phyloP scores from a whole-genome alignment of 2,113 vertebrate genomes.

The Aptenodytes forsteri region DNA sequence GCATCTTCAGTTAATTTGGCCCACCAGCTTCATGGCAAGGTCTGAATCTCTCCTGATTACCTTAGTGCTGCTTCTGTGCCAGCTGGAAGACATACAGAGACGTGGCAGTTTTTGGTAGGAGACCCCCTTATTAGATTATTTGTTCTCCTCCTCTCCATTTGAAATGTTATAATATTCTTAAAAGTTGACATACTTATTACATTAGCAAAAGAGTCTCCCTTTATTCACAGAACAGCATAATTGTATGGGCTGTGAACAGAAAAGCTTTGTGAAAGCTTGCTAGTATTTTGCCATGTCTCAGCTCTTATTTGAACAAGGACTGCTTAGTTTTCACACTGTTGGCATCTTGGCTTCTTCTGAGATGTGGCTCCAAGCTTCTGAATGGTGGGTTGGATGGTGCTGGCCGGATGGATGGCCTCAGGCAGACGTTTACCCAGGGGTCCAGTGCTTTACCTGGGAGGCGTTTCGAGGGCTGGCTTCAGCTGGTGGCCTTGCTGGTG shows the following conservation, averaged over 20 bases:
- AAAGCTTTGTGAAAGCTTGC: not conserved
- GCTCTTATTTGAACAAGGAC: not conserved
- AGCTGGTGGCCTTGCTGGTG: not conserved
- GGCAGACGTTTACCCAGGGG: not conserved
- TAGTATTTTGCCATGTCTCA: not conserved
- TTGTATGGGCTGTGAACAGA: not conserved
- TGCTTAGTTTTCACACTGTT: not conserved
- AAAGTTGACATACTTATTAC: not conserved
- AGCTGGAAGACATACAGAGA: not conserved
- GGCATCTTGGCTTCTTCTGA: not conserved
- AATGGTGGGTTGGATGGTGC: not conserved
- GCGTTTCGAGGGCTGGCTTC: not conserved
- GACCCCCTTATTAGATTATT: not conserved
- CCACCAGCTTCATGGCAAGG: not conserved
- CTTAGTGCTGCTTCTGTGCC: not conserved
- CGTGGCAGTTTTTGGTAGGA: not conserved
- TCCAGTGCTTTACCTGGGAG: not conserved
- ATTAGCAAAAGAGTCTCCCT: not conserved
- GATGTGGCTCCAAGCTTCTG: not conserved
- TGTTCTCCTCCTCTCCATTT: not conserved
- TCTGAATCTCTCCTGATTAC: not conserved
- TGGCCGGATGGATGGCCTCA: not conserved
- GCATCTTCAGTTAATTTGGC: not conserved
- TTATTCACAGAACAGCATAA: not conserved
- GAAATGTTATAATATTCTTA: not conserved